Base-by-base conservation (phyloP, 2,888 invertebrate species). In the Zygaena filipendulae region DNA sequence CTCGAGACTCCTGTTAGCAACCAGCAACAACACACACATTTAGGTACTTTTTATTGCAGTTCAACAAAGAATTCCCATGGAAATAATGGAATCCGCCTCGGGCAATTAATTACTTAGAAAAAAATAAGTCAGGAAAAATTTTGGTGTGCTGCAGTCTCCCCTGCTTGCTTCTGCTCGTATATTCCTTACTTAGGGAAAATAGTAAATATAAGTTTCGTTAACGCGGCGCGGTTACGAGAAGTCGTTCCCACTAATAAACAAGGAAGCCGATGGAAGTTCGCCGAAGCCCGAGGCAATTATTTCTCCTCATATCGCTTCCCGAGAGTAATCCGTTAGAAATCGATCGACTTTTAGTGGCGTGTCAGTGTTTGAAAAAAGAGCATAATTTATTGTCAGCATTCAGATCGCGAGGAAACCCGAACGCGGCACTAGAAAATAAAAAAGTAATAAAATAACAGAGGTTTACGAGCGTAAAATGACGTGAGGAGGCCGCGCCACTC, bases 391-490 rank as follows among this genome's bases (percentile, higher is more conserved):
- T 68, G 74, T 66, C 71, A 66, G 72, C 68, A 55, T 64, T 67
- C 62, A 64, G 64, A 74, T 75, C 71, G 71, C 71, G 57, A 70
- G 71, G 66, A 69, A 75, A 74, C 69, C 63, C 66, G 64, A 75
- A 70, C 69, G 59, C 50, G 54, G 62, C 60, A 63, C 68, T 74
- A 70, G 72, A 74, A 72, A 79, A 75, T 75, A 75, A 79, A 75
- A 77, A 72, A 59, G 70, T 62, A 70, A 70, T 75, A 75, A 79
- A 77, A 68, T 64, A 52, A 68, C 67, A 69, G 58, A 59, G 52
- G 64, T 79, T 79, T 79, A 79, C 74, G 77, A 77, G 74, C 72
- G 71, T 71, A 68, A 69, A 70, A 77, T 72, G 74, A 72, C 72
- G 70, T 61, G 66, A 59, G n/a, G n/a, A n/a, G 60, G 55, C 61